Percentiles rank a stretch among this genome's conserved stretches.
Conservation (phyloP, 2,888 invertebrate species). For the Oscheius myriophilus region DNA sequence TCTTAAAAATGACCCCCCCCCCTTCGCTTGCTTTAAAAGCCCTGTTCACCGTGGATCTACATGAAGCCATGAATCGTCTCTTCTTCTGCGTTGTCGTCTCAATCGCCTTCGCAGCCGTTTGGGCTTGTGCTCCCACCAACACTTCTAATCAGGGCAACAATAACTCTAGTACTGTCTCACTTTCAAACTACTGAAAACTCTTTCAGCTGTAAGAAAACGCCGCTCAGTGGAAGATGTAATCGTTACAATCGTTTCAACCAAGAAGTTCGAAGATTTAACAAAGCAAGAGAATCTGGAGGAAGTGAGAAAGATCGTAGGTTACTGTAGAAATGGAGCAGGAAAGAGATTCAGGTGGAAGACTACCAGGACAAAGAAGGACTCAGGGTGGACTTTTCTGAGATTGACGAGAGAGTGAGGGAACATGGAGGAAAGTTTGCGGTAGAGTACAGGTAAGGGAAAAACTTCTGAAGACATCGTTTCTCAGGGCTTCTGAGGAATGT, state of each 20-base stretch:
- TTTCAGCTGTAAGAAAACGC: conserved; percentile 7
- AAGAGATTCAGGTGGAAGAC: conserved; percentile 3
- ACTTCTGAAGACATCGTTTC: not conserved
- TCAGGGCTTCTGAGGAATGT: conserved; percentile 16
- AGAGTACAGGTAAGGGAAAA: conserved; percentile 10
- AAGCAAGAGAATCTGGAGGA: conserved; percentile 1
- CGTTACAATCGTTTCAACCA: conserved; percentile 18
- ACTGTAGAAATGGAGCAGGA: not conserved
- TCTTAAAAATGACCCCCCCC: too few species aligned
- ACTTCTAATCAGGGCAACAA: too few species aligned
- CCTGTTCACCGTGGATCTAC: too few species aligned
- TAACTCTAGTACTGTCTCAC: too few species aligned
- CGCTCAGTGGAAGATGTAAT: conserved; percentile 10
- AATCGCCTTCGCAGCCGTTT: too few species aligned
- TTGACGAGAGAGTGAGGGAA: conserved; percentile 10
- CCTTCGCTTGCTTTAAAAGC: too few species aligned
- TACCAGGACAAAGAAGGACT: conserved; percentile 20
- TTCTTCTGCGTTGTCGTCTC: too few species aligned
- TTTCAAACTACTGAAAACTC: too few species aligned
- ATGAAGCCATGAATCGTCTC: too few species aligned
- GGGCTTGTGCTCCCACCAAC: too few species aligned
- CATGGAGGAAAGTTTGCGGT: conserved; percentile 16
- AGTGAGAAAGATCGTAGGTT: conserved; percentile 11
- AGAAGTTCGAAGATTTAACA: conserved; percentile 12
- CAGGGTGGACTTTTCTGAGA: conserved; percentile 16